Evolutionary conservation across 2,797 vertebrate genomes (phyloP), one percentile per base, ranked within the genome.

Genomic region (Leptoclinus maculatus): DNA sequence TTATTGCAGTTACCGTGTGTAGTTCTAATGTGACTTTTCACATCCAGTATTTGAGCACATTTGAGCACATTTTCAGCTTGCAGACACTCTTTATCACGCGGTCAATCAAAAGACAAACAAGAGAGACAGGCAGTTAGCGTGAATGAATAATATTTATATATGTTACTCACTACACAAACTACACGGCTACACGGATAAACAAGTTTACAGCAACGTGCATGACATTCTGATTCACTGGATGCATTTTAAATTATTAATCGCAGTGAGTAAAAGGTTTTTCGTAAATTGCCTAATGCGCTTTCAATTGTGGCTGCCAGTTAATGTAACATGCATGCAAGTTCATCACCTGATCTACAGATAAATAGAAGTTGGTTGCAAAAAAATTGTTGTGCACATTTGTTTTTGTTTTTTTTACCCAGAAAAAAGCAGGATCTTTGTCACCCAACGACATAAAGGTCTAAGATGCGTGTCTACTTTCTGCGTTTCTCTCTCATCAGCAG

Each of bases 351-450:
- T 59, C 0, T n/a, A 23, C 11, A 38, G 34, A 60, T 38, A 13
- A n/a, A 60, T n/a, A 38, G 58, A 60, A 59, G 11, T 36, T 36
- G 57, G 32, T 59, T n/a, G 32, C 32, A 58, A 58, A 60, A 65
- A 8, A 25, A 47, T 21, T 23, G 4, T 2, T 53, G 4, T 34
- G 9, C 32, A 19, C 3, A 5, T 36, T 59, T 59, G 6, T 0
- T 19, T 34, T 5, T 59, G 36, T 73, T 5, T 59, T 59, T 73
- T 29, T 36, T 4, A 11, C 11, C 1, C 12, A 19, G 38, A 69
- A 5, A 36, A 34, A 49, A 53, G 17, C 27, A 53, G 17, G 34
- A 27, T 11, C 1, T 17, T 9, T 45, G 29, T 62, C 63, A 72
- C 12, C 71, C 23, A 36, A 79, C 41, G 53, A 23, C 41, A 78